A percentile compares a stretch with the other conserved stretches of the same genome.
These are phyloP conservation scores for Archilochus colubris DNA, from an alignment of 2,113 vertebrate genomes.

Conservation along the genomic window DNA sequence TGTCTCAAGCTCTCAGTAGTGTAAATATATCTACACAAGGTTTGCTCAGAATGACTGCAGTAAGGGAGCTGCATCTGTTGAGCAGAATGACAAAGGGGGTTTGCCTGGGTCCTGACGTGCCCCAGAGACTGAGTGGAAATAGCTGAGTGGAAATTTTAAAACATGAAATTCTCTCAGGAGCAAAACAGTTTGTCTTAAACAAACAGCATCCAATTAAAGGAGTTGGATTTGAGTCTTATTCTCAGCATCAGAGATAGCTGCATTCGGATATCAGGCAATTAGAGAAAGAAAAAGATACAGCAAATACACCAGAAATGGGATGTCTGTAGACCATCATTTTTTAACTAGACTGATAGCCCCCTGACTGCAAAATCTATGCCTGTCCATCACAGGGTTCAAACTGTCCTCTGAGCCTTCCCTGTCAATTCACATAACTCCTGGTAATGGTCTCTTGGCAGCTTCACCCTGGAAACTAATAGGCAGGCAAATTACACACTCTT, in stretches of 20 bases:
- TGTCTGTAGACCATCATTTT: background rate
- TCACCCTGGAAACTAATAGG: constrained; percentile 45
- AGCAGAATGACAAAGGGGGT: background rate
- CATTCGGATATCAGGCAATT: background rate
- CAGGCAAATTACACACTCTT: constrained; percentile 43
- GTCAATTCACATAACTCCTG: constrained; percentile 59
- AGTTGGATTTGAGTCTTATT: background rate
- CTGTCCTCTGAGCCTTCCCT: constrained; percentile 38
- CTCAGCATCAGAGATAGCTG: background rate
- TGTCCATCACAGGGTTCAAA: constrained; percentile 40
- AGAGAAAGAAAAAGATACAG: background rate
- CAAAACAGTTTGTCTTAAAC: background rate
- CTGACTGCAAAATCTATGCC: constrained; percentile 21
- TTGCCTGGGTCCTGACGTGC: background rate
- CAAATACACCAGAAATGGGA: background rate
- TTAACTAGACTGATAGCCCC: background rate
- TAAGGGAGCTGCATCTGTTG: background rate
- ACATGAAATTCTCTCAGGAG: background rate
- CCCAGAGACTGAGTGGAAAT: background rate
- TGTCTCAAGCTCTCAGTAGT: background rate
- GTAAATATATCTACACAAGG: background rate
- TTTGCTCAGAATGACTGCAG: background rate
- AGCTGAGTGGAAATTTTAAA: background rate
- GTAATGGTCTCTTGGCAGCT: constrained; percentile 56
- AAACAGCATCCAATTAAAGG: background rate